Base-by-base conservation (phyloP, 2,888 invertebrate species). In the Synergus laeviventris region DNA sequence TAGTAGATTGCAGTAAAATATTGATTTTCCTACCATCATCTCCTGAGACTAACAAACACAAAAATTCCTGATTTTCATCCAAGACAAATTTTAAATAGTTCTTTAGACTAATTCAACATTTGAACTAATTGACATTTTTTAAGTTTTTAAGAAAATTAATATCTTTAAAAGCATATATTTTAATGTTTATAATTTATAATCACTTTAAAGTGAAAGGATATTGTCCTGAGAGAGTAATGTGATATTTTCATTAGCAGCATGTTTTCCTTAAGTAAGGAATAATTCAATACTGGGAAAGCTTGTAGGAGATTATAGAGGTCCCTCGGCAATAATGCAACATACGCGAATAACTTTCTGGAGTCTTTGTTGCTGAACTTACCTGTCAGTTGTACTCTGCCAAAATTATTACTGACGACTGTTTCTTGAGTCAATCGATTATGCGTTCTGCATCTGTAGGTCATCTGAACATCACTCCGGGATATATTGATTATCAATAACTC, bases 401-500 rank as follows among this genome's bases (percentile, higher is more conserved):
- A 92, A 86, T 92, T 93, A 78, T 91, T 91, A 88, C 94, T 94
- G 81, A 92, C 92, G 80, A 93, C 92, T 45, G 93, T 92, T 83
- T 93, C 93, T 83, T 93, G 93, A 16, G 94, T 94, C 84, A 94
- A 87, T 82, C 92, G 92, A 88, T 94, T 94, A 88, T 93, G 92
- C 61, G 94, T 93, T 79, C 93, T 92, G 87, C 94, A 94, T 59
- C 93, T 92, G 88, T 93, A 94, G 81, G 92, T 91, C 86, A 92
- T 91, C 83, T 92, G 92, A 21, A 92, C 92, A 90, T 94, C 94
- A 80, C 88, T 89, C 81, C 92, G 91, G 80, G 92, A 92, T 81
- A 94, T 92, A 87, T 93, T 92, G 83, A 93, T 92, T 79, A 94
- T 92, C 89, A 94, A 91, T 77, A 94, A 89, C 84, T 94, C 93